A percentile compares a stretch with the other conserved stretches of the same genome.
phyloP scores from a whole-genome alignment of 92 coral and sea anemone genomes.

The Phenganax stokvisi region DNA sequence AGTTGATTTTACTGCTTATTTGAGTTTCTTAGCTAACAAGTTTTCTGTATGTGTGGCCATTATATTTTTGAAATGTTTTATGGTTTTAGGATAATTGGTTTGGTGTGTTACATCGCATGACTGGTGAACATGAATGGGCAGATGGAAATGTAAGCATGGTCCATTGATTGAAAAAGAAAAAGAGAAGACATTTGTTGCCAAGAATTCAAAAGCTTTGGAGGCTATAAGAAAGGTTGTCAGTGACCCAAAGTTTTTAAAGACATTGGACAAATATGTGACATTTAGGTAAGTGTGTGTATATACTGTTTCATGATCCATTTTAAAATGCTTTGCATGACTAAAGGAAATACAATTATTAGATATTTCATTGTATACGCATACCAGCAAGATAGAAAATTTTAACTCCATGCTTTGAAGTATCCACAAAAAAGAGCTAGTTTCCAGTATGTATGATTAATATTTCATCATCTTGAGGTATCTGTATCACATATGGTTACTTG shows the following conservation, averaged over 20 bases:
- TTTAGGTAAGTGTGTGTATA: conserved; percentile 41
- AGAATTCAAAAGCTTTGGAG: conserved; percentile 46
- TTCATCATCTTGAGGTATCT: background rate
- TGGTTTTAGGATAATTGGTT: conserved; percentile 43
- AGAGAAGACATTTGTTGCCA: conserved; percentile 39
- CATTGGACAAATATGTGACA: conserved; percentile 43
- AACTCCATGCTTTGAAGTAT: conserved; percentile 48
- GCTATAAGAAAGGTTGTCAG: conserved; percentile 48
- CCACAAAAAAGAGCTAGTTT: conserved; percentile 35
- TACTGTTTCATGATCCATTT: background rate
- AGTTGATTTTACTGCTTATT: too few relatives aligned
- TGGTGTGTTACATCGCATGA: conserved; percentile 54
- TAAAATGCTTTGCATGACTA: background rate
- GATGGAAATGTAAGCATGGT: conserved; percentile 59
- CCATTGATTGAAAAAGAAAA: conserved; percentile 52
- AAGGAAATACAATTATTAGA: background rate
- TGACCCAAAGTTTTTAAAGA: conserved; percentile 46
- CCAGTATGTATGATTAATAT: background rate
- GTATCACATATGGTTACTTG: too few relatives aligned
- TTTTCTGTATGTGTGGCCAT: background rate
- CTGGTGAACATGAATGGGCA: conserved; percentile 61
- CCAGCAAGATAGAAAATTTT: conserved; percentile 46
- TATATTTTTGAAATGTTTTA: background rate
- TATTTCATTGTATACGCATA: conserved; percentile 20
- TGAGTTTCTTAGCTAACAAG: too few relatives aligned